phyloP scores from a whole-genome alignment of 2,888 invertebrate genomes.

The Dasysyrphus albostriatus region DNA sequence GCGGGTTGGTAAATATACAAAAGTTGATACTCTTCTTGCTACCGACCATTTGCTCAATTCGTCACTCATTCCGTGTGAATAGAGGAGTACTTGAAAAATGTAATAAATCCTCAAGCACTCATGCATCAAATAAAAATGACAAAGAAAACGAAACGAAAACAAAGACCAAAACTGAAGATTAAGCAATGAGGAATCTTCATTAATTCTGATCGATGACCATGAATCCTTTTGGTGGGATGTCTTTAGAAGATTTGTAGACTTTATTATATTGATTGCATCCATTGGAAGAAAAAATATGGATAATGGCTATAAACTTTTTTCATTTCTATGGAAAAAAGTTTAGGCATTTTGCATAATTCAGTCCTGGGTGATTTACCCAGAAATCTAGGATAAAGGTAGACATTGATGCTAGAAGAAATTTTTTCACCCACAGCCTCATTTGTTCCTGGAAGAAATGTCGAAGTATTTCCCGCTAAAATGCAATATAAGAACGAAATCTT shows the following conservation, averaged over 20 bases:
- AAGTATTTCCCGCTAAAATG: not conserved
- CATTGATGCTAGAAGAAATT: too few species aligned
- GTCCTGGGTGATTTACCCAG: too few species aligned
- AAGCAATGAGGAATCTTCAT: conserved; percentile 81
- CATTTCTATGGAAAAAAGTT: not conserved
- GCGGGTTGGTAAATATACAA: conserved; percentile 46
- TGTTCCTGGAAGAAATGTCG: not conserved
- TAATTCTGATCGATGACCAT: conserved; percentile 84
- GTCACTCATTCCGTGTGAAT: conserved; percentile 73
- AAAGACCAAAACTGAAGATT: conserved; percentile 62
- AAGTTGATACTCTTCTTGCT: conserved; percentile 22
- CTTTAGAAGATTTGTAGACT: conserved; percentile 40
- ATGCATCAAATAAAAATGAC: conserved; percentile 74
- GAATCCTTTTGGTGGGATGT: conserved; percentile 80
- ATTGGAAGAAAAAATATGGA: not conserved
- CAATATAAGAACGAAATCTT: conserved; percentile 1
- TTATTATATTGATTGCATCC: conserved; percentile 32
- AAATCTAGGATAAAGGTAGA: too few species aligned
- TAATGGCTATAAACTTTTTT: too few species aligned
- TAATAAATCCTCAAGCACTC: conserved; percentile 75
- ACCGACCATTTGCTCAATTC: conserved; percentile 73
- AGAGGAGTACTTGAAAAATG: conserved; percentile 64
- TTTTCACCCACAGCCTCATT: not conserved
- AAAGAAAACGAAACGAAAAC: conserved; percentile 70
- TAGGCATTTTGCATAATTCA: not conserved